Evolutionary conservation across 1,140 invertebrate species (phyloP).

Genomic region (Ctenoplectra terminalis): DNA sequence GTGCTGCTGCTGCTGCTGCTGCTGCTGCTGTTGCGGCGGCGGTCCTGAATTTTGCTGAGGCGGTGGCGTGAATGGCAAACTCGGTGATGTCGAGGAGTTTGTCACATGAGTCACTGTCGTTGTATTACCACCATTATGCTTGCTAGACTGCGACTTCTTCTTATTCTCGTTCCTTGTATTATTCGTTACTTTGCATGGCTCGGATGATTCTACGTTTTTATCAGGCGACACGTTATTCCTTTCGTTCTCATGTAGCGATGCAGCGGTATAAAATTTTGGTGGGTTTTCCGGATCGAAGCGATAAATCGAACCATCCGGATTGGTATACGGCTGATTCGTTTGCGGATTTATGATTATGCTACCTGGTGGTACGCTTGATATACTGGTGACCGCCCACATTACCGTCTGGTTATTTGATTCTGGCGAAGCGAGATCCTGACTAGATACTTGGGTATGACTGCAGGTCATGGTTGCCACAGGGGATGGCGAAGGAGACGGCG

Average conservation of each 20-base stretch:
- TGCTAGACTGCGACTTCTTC: slow-evolving; percentile 69
- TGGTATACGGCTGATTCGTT: slow-evolving; percentile 82
- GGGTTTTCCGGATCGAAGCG: slow-evolving; percentile 89
- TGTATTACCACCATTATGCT: slow-evolving; percentile 28
- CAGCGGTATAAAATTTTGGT: slow-evolving; percentile 80
- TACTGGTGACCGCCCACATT: slow-evolving; percentile 93
- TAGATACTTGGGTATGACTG: slow-evolving; percentile 79
- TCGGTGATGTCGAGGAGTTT: slow-evolving; percentile 78
- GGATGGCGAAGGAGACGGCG: slow-evolving; percentile 88
- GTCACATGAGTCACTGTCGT: slow-evolving; percentile 63
- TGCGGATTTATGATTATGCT: slow-evolving; percentile 94
- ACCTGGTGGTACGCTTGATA: slow-evolving; percentile 91
- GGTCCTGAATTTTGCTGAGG: slow-evolving; percentile 51
- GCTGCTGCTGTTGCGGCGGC: slow-evolving; percentile 16
- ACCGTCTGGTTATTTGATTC: slow-evolving; percentile 81
- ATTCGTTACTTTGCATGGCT: slow-evolving; percentile 44
- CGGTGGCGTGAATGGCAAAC: slow-evolving; percentile 75
- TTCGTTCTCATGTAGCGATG: slow-evolving; percentile 64
- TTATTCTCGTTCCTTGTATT: slow-evolving; percentile 66
- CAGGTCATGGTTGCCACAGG: slow-evolving; percentile 82
- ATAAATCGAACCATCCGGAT: slow-evolving; percentile 85
- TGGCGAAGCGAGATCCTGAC: slow-evolving; percentile 75
- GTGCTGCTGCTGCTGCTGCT: slow-evolving; percentile 39
- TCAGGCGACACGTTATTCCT: slow-evolving; percentile 12
- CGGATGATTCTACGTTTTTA: slow-evolving; percentile 31